Conservation (phyloP, 2,797 vertebrate genomes). For the Xiphorhynchus erythropygius region DNA sequence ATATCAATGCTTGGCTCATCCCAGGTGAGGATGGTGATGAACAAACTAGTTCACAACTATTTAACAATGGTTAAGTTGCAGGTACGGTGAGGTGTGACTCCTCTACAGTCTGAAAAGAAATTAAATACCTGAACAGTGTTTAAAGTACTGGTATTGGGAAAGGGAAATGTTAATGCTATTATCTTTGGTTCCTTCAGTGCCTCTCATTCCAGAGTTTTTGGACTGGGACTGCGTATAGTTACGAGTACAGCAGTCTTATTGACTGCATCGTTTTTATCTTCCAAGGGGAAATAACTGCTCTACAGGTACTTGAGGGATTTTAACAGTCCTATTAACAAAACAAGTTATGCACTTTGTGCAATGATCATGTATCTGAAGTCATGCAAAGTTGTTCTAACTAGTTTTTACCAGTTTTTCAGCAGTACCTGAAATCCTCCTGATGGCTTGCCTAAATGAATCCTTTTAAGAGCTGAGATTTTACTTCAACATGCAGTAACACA, state of each 20-base stretch:
- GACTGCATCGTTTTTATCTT: background rate
- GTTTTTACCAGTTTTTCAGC: background rate
- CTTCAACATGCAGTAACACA: background rate
- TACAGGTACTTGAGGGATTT: background rate
- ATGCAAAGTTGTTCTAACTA: background rate
- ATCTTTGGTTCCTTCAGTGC: background rate
- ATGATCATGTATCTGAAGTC: background rate
- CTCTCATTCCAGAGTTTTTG: background rate
- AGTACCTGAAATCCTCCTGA: background rate
- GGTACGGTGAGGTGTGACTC: background rate
- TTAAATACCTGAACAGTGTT: background rate
- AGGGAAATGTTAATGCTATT: background rate
- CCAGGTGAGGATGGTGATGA: background rate
- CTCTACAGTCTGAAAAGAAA: background rate
- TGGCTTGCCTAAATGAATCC: background rate
- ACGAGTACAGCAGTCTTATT: background rate
- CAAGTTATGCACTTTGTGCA: background rate
- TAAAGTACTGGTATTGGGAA: accelerated
- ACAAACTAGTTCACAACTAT: background rate
- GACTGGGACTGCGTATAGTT: background rate
- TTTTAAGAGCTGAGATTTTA: background rate
- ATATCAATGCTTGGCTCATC: background rate
- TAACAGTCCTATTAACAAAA: background rate
- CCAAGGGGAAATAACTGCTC: background rate
- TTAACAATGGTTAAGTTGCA: background rate